phyloP scores from a whole-genome alignment of 2,113 vertebrate genomes.

The Telmatochromis sp. region DNA sequence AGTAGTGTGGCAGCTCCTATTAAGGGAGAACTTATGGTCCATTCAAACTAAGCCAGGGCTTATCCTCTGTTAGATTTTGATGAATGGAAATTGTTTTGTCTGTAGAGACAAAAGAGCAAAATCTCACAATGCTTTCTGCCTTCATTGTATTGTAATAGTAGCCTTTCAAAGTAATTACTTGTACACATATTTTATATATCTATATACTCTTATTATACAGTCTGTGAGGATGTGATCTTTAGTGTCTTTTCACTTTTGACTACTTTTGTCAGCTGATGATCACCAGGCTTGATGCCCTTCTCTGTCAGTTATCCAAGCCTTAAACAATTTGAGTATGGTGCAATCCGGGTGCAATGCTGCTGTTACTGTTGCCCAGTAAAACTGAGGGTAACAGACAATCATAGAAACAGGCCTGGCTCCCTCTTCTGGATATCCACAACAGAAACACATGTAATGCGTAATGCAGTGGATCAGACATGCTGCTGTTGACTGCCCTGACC shows the following conservation, averaged over 20 bases:
- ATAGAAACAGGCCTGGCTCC: slow-evolving; percentile 4
- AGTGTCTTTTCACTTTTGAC: neutral
- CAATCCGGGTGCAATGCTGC: slow-evolving; percentile 8
- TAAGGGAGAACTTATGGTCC: neutral
- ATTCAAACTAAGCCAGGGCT: neutral
- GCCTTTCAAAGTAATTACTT: neutral
- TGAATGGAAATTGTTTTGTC: neutral
- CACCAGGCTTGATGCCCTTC: neutral
- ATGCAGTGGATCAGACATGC: neutral
- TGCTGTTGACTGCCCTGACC: neutral
- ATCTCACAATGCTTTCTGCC: neutral
- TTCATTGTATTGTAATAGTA: neutral
- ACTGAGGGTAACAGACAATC: neutral
- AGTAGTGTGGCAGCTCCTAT: neutral
- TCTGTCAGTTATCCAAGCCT: neutral
- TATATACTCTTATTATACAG: neutral
- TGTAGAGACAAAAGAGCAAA: neutral
- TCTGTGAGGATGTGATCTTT: neutral
- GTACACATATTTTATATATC: neutral
- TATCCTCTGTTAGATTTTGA: neutral
- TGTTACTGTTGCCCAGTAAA: neutral
- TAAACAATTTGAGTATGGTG: neutral
- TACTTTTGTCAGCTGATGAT: neutral
- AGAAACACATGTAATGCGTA: neutral
- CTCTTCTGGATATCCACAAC: slow-evolving; percentile 19